Evolutionary conservation across 2,888 invertebrate genomes (phyloP).

Genomic region (Neocrepidodera transversa): DNA sequence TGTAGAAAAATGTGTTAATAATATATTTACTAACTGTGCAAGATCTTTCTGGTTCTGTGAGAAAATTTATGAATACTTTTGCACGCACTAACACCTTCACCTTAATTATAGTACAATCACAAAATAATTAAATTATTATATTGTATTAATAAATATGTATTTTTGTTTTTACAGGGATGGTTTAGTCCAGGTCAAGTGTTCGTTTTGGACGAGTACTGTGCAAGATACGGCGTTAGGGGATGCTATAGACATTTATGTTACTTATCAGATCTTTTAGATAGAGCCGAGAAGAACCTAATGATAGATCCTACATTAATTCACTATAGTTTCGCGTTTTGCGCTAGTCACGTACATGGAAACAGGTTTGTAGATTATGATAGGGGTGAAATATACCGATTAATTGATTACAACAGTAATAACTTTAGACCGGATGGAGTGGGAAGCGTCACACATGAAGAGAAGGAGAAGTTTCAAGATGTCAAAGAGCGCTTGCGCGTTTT

Average conservation of each 20-base stretch:
- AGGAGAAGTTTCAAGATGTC: constrained; percentile 96
- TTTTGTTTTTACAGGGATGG: constrained; percentile 81
- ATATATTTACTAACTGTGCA: too few species aligned
- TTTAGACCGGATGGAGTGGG: constrained; percentile 97
- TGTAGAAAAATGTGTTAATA: too few species aligned
- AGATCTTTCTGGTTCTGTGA: neutral
- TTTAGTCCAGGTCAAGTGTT: constrained; percentile 99
- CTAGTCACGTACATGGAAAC: constrained; percentile 99
- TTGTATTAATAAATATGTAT: too few species aligned
- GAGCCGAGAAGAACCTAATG: constrained; percentile 90
- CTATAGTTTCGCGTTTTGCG: constrained; percentile 99
- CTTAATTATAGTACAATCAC: neutral
- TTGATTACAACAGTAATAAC: constrained; percentile 61
- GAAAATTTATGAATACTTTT: neutral
- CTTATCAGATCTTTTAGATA: constrained; percentile 91
- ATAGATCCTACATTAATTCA: constrained; percentile 99
- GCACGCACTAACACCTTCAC: neutral
- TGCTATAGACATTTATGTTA: constrained; percentile 97
- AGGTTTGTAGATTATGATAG: constrained; percentile 69
- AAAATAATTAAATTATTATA: too few species aligned
- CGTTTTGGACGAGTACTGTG: constrained; percentile 97
- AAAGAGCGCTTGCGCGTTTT: constrained; percentile 92
- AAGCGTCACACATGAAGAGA: constrained; percentile 97
- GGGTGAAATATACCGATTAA: constrained; percentile 56
- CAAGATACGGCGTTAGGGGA: constrained; percentile 95